Evolutionary conservation across 2,797 vertebrate species (phyloP).

Genomic region (Myotis vivesi): DNA sequence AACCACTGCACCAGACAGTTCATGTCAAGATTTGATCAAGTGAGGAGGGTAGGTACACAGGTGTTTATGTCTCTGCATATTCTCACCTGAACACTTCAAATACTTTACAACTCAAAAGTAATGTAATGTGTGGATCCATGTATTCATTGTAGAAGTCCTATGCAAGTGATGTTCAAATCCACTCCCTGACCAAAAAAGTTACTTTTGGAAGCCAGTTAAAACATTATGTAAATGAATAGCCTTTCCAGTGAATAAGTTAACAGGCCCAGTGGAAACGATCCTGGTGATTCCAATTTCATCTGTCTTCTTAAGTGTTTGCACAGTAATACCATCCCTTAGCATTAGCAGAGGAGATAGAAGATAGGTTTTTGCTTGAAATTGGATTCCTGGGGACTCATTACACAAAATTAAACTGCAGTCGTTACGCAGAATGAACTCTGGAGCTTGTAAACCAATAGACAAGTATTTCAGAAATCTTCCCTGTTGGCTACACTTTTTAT

Average conservation of each 20-base stretch:
- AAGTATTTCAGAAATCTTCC: constrained; percentile 1
- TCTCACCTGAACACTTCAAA: background rate
- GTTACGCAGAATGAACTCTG: constrained; percentile 54
- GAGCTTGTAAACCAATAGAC: constrained; percentile 20
- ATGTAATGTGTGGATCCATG: background rate
- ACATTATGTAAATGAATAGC: constrained; percentile 74
- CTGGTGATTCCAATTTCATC: constrained; percentile 83
- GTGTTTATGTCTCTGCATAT: background rate
- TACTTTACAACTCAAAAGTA: background rate
- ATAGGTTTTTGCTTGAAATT: constrained; percentile 84
- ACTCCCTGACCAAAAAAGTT: background rate
- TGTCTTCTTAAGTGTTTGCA: constrained; percentile 86
- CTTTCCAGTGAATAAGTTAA: constrained; percentile 75
- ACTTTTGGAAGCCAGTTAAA: constrained; percentile 59
- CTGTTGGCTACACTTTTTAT: background rate
- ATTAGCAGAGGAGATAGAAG: constrained; percentile 78
- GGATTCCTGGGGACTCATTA: constrained; percentile 81
- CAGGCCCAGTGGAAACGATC: constrained; percentile 78
- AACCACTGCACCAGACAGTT: too few species aligned
- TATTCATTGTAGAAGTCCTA: background rate
- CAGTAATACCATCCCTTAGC: constrained; percentile 84
- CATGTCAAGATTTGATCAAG: background rate
- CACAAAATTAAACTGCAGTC: constrained; percentile 79
- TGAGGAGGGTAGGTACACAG: fast-evolving
- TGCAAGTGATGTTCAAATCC: background rate